Evolutionary conservation across 37 sponge, comb jelly and placozoan species (phyloP).

Genomic region (Halichondria panicea): DNA sequence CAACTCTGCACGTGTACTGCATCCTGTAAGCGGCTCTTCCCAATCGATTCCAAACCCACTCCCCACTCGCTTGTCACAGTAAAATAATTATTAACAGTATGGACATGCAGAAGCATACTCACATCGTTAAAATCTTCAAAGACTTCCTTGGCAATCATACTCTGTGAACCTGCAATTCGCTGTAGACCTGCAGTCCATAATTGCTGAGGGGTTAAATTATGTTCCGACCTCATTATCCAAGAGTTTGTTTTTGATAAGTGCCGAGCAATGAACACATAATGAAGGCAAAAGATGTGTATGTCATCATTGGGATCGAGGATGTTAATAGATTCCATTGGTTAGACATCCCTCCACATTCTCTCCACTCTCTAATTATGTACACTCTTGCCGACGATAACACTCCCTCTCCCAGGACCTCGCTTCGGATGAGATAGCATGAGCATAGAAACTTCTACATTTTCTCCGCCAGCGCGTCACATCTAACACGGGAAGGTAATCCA

Average conservation of each 20-base stretch:
- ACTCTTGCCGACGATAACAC: conserved; percentile 44
- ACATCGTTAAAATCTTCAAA: neutral
- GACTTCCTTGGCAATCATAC: neutral
- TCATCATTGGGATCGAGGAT: conserved; percentile 49
- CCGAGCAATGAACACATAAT: conserved; percentile 26
- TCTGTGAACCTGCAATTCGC: neutral
- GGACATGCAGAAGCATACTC: no score
- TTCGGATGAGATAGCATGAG: conserved; percentile 50
- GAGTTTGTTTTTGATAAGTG: no score
- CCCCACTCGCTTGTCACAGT: no score
- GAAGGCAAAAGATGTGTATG: conserved; percentile 34
- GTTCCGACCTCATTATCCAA: neutral
- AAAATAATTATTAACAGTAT: no score
- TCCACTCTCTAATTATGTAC: conserved; percentile 65
- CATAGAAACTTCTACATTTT: conserved; percentile 38
- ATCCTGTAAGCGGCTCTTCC: no score
- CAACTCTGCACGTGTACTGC: no score
- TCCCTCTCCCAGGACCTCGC: conserved; percentile 45
- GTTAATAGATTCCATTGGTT: conserved; percentile 15
- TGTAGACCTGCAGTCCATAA: neutral
- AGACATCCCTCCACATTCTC: conserved; percentile 57
- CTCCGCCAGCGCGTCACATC: conserved; percentile 49
- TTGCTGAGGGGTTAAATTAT: neutral
- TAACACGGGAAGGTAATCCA: conserved; percentile 60
- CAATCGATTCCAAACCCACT: no score